A percentile compares a stretch with the other conserved stretches of the same genome.
Conservation (phyloP, 2,888 invertebrate species). For the Idaea straminata region DNA sequence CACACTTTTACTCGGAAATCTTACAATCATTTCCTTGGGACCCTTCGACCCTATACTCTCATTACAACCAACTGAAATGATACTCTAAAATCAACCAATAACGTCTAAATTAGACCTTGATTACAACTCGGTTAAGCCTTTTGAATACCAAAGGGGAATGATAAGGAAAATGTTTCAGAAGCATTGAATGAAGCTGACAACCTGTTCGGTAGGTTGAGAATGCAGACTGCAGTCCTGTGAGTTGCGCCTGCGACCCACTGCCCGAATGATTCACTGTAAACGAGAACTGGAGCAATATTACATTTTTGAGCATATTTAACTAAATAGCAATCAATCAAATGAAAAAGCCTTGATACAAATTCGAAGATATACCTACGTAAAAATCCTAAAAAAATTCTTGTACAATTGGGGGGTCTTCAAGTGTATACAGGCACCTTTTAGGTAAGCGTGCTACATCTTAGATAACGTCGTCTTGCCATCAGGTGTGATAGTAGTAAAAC, state of each 20-base stretch:
- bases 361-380: too few species aligned
- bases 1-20: slow-evolving; percentile 44
- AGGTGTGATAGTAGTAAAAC: too few species aligned
- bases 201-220: slow-evolving; percentile 45
- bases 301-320: background rate
- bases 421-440: too few species aligned
- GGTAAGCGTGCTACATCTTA: too few species aligned
- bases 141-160: slow-evolving; percentile 11
- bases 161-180: slow-evolving; percentile 28
- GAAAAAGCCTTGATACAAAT: too few species aligned
- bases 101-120: slow-evolving; percentile 9
- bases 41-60: background rate
- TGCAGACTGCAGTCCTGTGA: slow-evolving; percentile 34
- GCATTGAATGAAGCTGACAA: slow-evolving; percentile 32
- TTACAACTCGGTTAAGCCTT: slow-evolving; percentile 7
- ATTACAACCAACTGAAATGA: background rate
- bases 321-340: background rate
- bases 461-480: too few species aligned
- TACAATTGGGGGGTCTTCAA: too few species aligned
- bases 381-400: too few species aligned
- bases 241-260: slow-evolving; percentile 50
- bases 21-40: slow-evolving; percentile 31
- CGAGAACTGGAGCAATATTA: background rate
- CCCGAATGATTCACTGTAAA: slow-evolving; percentile 54
- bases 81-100: background rate